Percentiles rank a stretch among this genome's conserved stretches.
Evolutionary conservation across 2,888 invertebrate species (phyloP).

Genomic region (Cybosia mesomella): DNA sequence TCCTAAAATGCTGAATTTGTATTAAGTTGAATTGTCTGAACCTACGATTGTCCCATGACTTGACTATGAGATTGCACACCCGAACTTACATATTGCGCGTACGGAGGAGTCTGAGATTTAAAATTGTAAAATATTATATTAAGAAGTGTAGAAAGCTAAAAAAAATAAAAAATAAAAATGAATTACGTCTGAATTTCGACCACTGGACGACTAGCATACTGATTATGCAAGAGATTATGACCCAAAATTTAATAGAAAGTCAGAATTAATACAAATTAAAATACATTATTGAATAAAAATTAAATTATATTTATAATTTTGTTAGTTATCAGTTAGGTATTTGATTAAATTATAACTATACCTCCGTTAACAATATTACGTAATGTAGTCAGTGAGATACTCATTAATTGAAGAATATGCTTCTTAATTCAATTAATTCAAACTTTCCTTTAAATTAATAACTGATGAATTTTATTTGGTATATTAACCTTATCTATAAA

Average conservation of each 20-base stretch:
- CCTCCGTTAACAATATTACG: conserved; percentile 1
- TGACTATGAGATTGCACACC: too few species aligned
- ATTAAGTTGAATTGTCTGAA: too few species aligned
- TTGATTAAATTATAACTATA: not conserved
- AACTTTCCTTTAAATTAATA: not conserved
- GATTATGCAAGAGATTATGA: not conserved
- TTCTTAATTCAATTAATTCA: not conserved
- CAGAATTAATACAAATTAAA: not conserved
- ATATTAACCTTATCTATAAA: not conserved
- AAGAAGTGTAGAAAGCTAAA: not conserved
- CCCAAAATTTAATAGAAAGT: conserved; percentile 3
- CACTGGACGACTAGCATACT: not conserved
- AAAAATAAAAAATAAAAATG: not conserved
- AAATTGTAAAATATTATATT: not conserved
- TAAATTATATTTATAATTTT: conserved; percentile 2
- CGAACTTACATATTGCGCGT: too few species aligned
- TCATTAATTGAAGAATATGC: not conserved
- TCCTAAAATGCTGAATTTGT: too few species aligned
- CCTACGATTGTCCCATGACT: too few species aligned
- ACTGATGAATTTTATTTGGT: not conserved
- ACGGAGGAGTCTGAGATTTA: not conserved
- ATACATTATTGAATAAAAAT: not conserved
- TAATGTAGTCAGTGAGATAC: not conserved
- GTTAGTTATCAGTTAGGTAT: not conserved
- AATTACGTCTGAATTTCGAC: not conserved